Conservation (phyloP, 2,113 vertebrate genomes). For the Sitta europaea region DNA sequence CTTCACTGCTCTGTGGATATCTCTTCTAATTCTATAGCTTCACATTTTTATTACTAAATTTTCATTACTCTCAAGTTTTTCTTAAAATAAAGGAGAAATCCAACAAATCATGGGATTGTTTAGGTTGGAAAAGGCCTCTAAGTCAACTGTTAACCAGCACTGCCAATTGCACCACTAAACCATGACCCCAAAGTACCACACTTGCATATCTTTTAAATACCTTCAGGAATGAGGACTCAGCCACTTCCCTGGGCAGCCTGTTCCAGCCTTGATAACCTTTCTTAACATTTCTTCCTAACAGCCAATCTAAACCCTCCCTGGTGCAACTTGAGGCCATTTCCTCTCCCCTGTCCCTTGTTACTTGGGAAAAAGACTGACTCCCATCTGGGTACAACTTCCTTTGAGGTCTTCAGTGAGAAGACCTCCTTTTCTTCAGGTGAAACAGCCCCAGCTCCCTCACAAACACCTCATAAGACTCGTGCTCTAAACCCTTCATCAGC, state of each 20-base stretch:
- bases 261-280: neutral
- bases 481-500: neutral
- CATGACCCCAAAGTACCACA: too few relatives aligned
- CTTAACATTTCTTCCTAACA: neutral
- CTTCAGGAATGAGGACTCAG: neutral
- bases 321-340: accelerated
- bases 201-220: neutral
- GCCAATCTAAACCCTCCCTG: neutral
- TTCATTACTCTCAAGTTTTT: neutral
- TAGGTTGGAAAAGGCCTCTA: neutral
- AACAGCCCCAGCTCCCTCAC: neutral
- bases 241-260: neutral
- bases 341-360: neutral
- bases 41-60: neutral
- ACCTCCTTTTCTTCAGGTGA: neutral
- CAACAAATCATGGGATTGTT: neutral
- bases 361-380: accelerated
- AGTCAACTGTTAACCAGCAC: neutral
- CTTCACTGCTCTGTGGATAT: neutral
- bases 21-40: neutral
- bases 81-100: neutral
- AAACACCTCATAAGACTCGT: neutral
- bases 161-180: neutral
- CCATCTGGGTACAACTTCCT: accelerated
- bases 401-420: neutral